Base-by-base conservation (phyloP, 1,140 invertebrate species). In the Nasonia giraulti region DNA sequence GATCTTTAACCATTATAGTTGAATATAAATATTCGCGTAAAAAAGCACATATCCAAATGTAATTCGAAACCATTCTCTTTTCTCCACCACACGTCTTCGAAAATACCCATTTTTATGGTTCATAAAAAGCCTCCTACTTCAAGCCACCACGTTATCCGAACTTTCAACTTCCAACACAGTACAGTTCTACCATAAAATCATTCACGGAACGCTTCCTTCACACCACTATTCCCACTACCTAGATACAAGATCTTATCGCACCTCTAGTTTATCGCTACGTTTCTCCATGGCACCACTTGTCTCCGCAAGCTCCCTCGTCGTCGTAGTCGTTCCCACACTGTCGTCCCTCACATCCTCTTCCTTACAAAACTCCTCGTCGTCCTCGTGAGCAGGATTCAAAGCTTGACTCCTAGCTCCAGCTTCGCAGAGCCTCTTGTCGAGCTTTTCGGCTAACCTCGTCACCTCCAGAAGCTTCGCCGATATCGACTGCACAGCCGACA, bases 401-500 rank as follows among this genome's bases (percentile, higher is more conserved):
- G 87, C 84, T 44, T 86, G 89, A 84, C 90, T 91, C 71, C 88
- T 89, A 8, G 91, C 92, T 11, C 92, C 92, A 89, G 91, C 95
- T 92, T 88, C 94, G 91, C 89, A 95, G 83, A 91, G 92, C 90
- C 90, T 92, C 11, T 93, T 93, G 87, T 96, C 96, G 71, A 96
- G 89, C 82, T 95, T 94, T 87, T 96, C 95, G 1, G 95, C 95
- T 2, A 96, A 92, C 74, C 93, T 93, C 10, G 95, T 95, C 0
- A 96, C 95, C 90, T 95, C 95, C n/a, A 93, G 90, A 44, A 96
- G 90, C 88, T 94, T 94, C 85, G 95, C 94, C 11, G 95, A 94
- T 50, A 96, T 96, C 12, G 95, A 95, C 69, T 95, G 95, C 10
- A 95, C 93, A 2, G 95, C 95, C 76, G 95, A 94, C 71, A 93